phyloP scores from a whole-genome alignment of 2,113 vertebrate genomes.

The Xyliphius kryptos region DNA sequence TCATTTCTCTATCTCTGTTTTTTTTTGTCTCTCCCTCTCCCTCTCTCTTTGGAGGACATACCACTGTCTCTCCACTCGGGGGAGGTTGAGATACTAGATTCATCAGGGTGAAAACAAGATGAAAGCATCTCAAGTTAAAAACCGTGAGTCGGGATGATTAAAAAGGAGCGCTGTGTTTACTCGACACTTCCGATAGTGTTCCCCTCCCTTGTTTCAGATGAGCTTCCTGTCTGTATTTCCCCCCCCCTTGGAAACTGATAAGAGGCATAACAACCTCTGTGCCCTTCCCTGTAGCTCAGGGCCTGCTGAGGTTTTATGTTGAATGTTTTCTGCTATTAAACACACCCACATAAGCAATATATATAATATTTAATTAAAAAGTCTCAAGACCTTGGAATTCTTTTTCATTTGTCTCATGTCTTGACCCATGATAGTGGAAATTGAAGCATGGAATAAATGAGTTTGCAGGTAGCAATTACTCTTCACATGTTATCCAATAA shows the following conservation, averaged over 20 bases:
- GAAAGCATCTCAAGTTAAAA: slow-evolving; percentile 64
- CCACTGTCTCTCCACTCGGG: slow-evolving; percentile 36
- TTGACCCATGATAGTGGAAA: no score
- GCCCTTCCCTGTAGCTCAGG: slow-evolving; percentile 48
- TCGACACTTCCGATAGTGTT: slow-evolving; percentile 65
- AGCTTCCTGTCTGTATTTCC: slow-evolving; percentile 67
- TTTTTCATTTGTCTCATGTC: no score
- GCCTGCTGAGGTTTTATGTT: slow-evolving; percentile 28
- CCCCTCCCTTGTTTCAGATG: slow-evolving; percentile 52
- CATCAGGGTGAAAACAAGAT: slow-evolving; percentile 52
- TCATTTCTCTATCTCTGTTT: no score
- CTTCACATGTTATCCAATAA: no score
- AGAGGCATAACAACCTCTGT: slow-evolving; percentile 57
- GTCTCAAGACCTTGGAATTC: background rate
- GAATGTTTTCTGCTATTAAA: slow-evolving; percentile 4
- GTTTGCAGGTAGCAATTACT: no score
- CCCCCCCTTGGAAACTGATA: slow-evolving; percentile 62
- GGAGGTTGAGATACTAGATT: slow-evolving; percentile 50
- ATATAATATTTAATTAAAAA: no score
- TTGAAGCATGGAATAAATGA: no score
- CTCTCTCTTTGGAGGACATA: no score
- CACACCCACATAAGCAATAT: no score
- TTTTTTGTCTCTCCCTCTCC: no score
- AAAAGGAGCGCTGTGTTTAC: slow-evolving; percentile 66
- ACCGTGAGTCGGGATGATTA: slow-evolving; percentile 71